These are phyloP conservation scores for Balaenoptera acutorostrata DNA, from an alignment of 2,113 vertebrate species.

Conservation along the genomic window DNA sequence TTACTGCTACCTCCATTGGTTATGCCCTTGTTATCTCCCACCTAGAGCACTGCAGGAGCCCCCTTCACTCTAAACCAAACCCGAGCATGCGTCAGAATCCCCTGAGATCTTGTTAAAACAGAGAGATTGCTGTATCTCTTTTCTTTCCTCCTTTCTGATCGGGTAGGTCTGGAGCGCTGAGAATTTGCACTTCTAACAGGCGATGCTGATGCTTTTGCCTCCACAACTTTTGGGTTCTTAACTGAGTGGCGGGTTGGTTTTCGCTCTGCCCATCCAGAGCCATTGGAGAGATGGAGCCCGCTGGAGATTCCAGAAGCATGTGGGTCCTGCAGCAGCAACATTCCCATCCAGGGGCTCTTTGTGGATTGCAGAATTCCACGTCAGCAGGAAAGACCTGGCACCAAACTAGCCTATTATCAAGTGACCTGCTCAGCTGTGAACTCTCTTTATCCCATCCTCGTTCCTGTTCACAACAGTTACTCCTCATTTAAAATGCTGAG, in stretches of 20 bases:
- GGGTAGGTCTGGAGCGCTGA: no score
- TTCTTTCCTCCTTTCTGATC: neutral
- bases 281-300: slow-evolving; percentile 59
- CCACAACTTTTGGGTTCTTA: neutral
- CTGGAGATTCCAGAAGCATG: slow-evolving; percentile 76
- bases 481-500: slow-evolving; percentile 49
- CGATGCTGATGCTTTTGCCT: neutral
- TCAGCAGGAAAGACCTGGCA: slow-evolving; percentile 80
- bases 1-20: neutral
- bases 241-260: slow-evolving; percentile 25
- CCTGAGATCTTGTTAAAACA: neutral
- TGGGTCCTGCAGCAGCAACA: slow-evolving; percentile 46
- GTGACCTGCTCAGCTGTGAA: slow-evolving; percentile 71
- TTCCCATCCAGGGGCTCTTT: slow-evolving; percentile 64
- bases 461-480: slow-evolving; percentile 20
- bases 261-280: slow-evolving; percentile 47
- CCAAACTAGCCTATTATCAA: slow-evolving; percentile 61
- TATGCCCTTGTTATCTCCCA: neutral
- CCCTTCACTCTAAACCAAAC: neutral
- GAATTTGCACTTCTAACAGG: neutral
- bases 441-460: neutral
- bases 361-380: slow-evolving; percentile 70
- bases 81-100: neutral
- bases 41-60: neutral
- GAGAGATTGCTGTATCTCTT: neutral